phyloP scores from a whole-genome alignment of 2,888 invertebrate species.

The Monoplex corrugatus region DNA sequence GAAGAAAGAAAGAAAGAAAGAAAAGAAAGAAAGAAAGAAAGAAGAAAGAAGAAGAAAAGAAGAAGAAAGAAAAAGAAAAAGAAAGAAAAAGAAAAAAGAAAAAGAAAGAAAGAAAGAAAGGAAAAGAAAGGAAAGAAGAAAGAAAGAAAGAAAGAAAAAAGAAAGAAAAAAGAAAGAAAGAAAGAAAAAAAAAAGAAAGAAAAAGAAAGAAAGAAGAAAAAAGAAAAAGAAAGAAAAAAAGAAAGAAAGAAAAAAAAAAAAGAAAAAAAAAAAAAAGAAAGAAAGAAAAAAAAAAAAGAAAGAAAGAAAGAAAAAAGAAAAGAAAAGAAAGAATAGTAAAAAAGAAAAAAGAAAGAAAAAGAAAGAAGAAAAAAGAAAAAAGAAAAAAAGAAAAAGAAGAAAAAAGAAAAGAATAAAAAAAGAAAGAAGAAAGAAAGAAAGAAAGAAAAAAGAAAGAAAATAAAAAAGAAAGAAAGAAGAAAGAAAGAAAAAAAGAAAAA shows the following conservation, averaged over 20 bases:
- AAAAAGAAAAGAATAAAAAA: not conserved
- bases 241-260: not conserved
- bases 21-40: too few relatives aligned
- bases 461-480: not conserved
- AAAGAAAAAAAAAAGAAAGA: too few relatives aligned
- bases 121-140: too few relatives aligned
- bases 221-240: not conserved
- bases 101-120: too few relatives aligned
- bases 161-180: too few relatives aligned
- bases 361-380: not conserved
- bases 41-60: too few relatives aligned
- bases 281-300: not conserved
- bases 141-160: too few relatives aligned
- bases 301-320: not conserved
- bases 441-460: not conserved
- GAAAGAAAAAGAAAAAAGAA: too few relatives aligned
- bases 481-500: not conserved
- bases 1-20: too few relatives aligned
- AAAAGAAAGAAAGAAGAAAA: not conserved
- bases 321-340: not conserved
- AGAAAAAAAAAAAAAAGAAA: not conserved
- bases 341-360: not conserved
- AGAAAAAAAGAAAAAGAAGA: not conserved
- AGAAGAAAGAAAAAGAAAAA: too few relatives aligned
- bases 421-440: not conserved